Evolutionary conservation across 1,140 invertebrate genomes (phyloP).

Genomic region (Apocrypta bakeri): DNA sequence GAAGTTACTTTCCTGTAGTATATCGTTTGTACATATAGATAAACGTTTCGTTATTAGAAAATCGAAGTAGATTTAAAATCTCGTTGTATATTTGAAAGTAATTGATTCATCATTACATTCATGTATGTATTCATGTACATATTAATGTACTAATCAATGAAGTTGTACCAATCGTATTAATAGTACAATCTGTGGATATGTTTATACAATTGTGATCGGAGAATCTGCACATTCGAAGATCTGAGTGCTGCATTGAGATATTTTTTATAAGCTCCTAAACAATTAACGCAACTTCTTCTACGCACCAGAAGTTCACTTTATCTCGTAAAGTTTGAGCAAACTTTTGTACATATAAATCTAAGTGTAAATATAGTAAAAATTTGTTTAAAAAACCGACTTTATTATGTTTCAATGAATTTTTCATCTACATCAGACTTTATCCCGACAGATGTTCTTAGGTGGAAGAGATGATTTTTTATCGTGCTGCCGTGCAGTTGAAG

Average conservation of each 20-base stretch:
- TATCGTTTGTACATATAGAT: neutral
- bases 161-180: neutral
- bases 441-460: conserved; percentile 4
- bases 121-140: neutral
- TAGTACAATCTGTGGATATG: neutral
- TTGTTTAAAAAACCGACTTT: conserved; percentile 4
- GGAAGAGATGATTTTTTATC: neutral
- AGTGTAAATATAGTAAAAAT: conserved; percentile 38
- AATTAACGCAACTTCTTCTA: neutral
- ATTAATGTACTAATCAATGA: too few species aligned
- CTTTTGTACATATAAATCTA: conserved; percentile 48
- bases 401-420: conserved; percentile 5
- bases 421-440: conserved; percentile 18
- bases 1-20: neutral
- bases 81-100: conserved; percentile 9
- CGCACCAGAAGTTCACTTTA: neutral
- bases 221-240: neutral
- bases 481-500: neutral
- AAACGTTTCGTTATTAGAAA: neutral
- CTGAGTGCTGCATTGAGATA: neutral
- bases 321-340: neutral
- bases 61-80: conserved; percentile 17
- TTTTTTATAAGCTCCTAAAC: neutral
- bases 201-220: neutral
- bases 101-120: neutral